Evolutionary conservation across 2,113 vertebrate genomes (phyloP).

Genomic region (Peromyscus maniculatus): DNA sequence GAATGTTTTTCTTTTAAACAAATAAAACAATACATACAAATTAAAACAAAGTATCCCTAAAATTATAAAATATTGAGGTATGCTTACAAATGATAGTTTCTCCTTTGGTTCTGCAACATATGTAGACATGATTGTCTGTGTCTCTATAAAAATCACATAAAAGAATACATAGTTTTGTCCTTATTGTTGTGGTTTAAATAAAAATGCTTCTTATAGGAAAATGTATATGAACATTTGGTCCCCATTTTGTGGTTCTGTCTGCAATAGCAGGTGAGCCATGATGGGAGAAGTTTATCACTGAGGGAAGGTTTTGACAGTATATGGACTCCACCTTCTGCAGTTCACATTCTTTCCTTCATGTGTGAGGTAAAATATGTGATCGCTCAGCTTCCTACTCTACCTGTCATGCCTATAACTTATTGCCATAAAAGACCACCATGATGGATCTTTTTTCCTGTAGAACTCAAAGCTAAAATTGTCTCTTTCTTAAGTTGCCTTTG

Average conservation of each 20-base stretch:
- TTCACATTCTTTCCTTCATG: background rate
- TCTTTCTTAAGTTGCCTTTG: too few relatives aligned
- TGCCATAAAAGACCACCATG: too few relatives aligned
- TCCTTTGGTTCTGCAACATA: background rate
- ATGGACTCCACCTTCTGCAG: background rate
- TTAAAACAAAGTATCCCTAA: background rate
- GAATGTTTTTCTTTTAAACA: background rate
- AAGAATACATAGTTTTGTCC: background rate
- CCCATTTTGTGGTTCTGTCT: too few relatives aligned
- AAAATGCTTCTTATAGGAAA: background rate
- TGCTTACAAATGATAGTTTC: background rate
- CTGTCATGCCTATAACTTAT: too few relatives aligned
- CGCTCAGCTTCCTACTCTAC: too few relatives aligned
- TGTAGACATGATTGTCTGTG: background rate
- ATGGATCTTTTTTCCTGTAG: too few relatives aligned
- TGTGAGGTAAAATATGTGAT: background rate
- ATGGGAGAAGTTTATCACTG: too few relatives aligned
- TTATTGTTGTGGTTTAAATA: background rate
- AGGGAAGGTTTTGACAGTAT: background rate
- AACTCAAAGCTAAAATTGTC: too few relatives aligned
- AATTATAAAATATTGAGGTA: background rate
- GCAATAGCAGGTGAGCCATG: too few relatives aligned
- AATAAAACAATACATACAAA: background rate
- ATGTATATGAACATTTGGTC: background rate
- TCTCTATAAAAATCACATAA: background rate